Base-by-base conservation (phyloP, 2,113 vertebrate genomes). In the Muntiacus muntjak region DNA sequence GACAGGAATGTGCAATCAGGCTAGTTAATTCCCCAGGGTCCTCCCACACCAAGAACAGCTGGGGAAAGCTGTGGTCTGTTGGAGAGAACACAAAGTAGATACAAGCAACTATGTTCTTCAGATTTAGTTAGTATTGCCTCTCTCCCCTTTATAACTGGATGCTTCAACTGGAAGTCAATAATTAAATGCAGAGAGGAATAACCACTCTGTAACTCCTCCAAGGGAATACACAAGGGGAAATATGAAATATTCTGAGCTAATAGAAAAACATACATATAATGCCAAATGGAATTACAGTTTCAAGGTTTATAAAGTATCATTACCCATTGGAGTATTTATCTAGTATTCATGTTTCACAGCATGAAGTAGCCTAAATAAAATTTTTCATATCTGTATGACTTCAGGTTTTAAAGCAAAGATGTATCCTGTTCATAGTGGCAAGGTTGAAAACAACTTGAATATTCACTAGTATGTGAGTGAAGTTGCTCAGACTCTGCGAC, bases 391-490 rank as follows among this genome's bases (percentile, higher is more conserved):
- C 28, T 88, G n/a, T 88, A 16, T 45, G 43, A 83, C 43, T 96
- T 97, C 52, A 62, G 28, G 33, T 58, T 58, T 86, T 95, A 58
- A 87, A 23, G 74, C n/a, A 87, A 76, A 87, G 14, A 40, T 74
- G 4, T 36, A 57, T 71, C 9, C 36, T 52, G 6, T 89, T 94
- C 82, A 55, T 89, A 79, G 83, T 52, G 52, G 23, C 52, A 33
- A 91, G 36, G 26, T 60, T 97, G 64, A 58, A 92, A 95, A 43
- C 43, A 82, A 85, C 7, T 17, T 55, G 30, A 40, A 76, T 45
- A 71, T 8, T 86, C 50, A 67, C 91, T 91, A 62, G 60, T 87
- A 81, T n/a, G 64, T 36, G 25, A 71, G n/a, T 71, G n/a, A 71
- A 71, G n/a, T 40, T 40, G n/a, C n/a, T 71, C 67, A 71, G 19